Evolutionary conservation across 1,140 invertebrate genomes (phyloP).

Genomic region (Nasonia longicornis): DNA sequence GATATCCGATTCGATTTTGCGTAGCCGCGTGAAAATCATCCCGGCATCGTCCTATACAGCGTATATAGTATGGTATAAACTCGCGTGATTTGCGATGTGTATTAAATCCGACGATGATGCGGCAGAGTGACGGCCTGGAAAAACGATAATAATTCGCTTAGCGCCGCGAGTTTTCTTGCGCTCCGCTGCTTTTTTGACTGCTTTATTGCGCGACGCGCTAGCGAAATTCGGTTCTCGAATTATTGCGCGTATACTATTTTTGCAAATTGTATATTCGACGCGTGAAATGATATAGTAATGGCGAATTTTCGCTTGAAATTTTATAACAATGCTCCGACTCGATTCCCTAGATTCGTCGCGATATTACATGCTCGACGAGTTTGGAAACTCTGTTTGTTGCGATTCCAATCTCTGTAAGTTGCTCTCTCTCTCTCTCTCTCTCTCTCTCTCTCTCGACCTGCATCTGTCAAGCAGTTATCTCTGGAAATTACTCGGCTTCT

Average conservation of each 20-base stretch:
- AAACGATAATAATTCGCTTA: neutral
- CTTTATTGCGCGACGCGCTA: too few species aligned
- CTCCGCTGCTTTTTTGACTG: neutral
- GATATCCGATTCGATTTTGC: conserved; percentile 42
- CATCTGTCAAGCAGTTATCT: too few species aligned
- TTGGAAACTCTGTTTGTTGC: too few species aligned
- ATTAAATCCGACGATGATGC: neutral
- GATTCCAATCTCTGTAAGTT: too few species aligned
- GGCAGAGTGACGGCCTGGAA: too few species aligned
- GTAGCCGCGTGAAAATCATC: conserved; percentile 16
- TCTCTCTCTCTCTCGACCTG: too few species aligned
- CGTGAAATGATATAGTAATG: neutral
- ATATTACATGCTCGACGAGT: neutral
- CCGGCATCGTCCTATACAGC: neutral
- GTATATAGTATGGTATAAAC: neutral
- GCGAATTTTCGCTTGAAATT: neutral
- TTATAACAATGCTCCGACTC: too few species aligned
- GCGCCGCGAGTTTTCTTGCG: neutral
- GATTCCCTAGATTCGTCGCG: neutral
- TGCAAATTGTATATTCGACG: too few species aligned
- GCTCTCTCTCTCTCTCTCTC: too few species aligned
- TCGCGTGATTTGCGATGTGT: neutral
- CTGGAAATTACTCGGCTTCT: too few species aligned
- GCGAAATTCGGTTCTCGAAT: too few species aligned
- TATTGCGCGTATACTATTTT: too few species aligned